phyloP scores from a whole-genome alignment of 1,140 invertebrate species.

The Listronotus oregonensis region DNA sequence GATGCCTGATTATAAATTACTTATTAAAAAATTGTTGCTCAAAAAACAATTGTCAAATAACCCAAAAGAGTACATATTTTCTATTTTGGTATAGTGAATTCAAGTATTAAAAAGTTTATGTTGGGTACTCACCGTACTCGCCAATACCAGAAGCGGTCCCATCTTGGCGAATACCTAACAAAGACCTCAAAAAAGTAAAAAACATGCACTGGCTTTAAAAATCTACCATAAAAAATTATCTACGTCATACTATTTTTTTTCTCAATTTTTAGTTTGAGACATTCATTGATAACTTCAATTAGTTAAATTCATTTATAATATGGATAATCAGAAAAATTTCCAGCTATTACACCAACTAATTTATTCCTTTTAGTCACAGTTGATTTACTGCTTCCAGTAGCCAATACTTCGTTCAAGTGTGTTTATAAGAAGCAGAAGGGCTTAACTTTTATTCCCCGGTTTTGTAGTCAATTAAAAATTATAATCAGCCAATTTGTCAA shows the following conservation, averaged over 20 bases:
- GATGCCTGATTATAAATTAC: too few relatives aligned
- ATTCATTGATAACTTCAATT: constrained; percentile 7
- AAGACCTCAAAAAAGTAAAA: too few relatives aligned
- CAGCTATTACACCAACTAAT: neutral
- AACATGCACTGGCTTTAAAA: too few relatives aligned
- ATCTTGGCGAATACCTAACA: too few relatives aligned
- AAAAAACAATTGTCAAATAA: too few relatives aligned
- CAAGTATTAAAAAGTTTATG: too few relatives aligned
- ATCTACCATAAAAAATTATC: too few relatives aligned
- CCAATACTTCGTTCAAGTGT: constrained; percentile 17
- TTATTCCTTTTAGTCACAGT: constrained; percentile 19
- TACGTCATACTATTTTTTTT: neutral
- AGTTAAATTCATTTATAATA: constrained; percentile 12
- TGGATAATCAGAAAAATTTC: neutral
- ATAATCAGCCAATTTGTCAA: constrained; percentile 46
- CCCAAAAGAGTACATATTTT: too few relatives aligned
- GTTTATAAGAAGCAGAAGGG: constrained; percentile 13
- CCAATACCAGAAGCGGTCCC: too few relatives aligned
- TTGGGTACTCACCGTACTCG: too few relatives aligned
- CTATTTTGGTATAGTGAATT: too few relatives aligned
- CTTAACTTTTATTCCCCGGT: constrained; percentile 13
- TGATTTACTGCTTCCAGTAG: constrained; percentile 24
- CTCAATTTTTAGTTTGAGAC: neutral
- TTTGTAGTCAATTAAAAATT: constrained; percentile 42
- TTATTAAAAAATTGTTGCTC: too few relatives aligned